Evolutionary conservation across 2,888 invertebrate species (phyloP).

Genomic region (Corbicula japonica): DNA sequence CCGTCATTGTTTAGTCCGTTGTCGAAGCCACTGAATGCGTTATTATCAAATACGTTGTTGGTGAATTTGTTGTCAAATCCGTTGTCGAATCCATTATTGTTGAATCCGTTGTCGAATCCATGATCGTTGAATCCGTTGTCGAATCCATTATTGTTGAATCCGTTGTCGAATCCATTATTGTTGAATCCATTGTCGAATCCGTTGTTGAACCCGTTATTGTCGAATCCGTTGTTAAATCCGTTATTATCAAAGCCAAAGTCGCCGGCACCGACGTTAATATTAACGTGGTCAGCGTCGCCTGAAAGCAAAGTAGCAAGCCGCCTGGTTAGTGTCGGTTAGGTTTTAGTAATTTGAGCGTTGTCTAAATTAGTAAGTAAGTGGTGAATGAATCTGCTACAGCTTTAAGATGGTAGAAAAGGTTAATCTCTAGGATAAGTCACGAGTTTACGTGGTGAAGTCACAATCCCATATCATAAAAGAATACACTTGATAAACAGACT

Average conservation of each 20-base stretch:
- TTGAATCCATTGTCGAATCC: constrained; percentile 2
- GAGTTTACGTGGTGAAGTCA: no score
- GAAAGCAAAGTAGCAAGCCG: constrained; percentile 17
- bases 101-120: constrained; percentile 11
- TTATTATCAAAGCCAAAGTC: not conserved
- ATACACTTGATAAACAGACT: no score
- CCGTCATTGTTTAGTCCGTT: constrained; percentile 6
- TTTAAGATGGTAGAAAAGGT: no score
- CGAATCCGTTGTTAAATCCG: constrained; percentile 28
- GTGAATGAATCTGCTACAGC: no score
- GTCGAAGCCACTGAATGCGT: no score
- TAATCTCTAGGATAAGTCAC: no score
- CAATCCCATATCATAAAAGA: no score
- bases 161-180: constrained; percentile 25
- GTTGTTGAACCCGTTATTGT: constrained; percentile 37
- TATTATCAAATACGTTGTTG: constrained; percentile 16
- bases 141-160: constrained; percentile 39
- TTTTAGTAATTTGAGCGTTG: no score
- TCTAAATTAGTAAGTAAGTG: no score
- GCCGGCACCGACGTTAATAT: constrained; percentile 28
- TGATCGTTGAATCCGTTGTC: constrained; percentile 23
- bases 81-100: constrained; percentile 26
- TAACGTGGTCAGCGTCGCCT: constrained; percentile 49
- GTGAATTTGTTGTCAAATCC: not conserved
- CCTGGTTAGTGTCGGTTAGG: no score